Conservation (phyloP, 2,113 vertebrate genomes). For the Lepus europaeus region DNA sequence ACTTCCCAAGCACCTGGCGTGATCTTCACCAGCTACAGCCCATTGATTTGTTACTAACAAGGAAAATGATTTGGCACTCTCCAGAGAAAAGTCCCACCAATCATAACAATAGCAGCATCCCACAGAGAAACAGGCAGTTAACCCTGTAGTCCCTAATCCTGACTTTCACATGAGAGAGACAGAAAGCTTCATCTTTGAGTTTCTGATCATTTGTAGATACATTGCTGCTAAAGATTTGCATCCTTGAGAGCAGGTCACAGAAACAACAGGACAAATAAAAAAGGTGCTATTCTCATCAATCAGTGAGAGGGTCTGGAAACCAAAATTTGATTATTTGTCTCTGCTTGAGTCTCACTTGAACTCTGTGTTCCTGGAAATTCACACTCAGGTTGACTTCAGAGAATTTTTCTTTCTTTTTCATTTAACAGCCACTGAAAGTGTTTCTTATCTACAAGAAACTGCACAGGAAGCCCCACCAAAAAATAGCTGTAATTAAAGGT, state of each 20-base stretch:
- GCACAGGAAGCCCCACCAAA: constrained; percentile 63
- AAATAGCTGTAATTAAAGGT: constrained; percentile 76
- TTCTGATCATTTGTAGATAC: constrained; percentile 58
- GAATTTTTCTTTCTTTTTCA: constrained; percentile 77
- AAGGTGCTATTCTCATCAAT: constrained; percentile 78
- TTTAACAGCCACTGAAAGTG: constrained; percentile 74
- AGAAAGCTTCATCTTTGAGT: constrained; percentile 46
- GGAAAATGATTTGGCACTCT: constrained; percentile 49
- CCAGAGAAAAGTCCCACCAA: constrained; percentile 52
- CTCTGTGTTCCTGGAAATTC: constrained; percentile 84
- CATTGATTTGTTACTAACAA: constrained; percentile 48
- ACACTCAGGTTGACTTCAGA: constrained; percentile 76
- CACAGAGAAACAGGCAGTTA: constrained; percentile 43
- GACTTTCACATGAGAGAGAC: constrained; percentile 20
- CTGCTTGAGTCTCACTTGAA: constrained; percentile 76
- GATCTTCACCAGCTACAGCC: constrained; percentile 30
- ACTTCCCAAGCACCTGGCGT: not conserved
- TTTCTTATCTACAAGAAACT: constrained; percentile 70
- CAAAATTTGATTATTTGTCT: constrained; percentile 80
- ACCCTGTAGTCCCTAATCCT: not conserved
- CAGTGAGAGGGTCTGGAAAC: constrained; percentile 66
- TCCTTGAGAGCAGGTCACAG: constrained; percentile 56
- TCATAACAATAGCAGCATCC: constrained; percentile 42
- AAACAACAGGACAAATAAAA: constrained; percentile 68
- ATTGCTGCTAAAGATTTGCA: constrained; percentile 25